A percentile compares a stretch with the other conserved stretches of the same genome.
These are phyloP conservation scores for Epizoanthus illoricatus DNA, from an alignment of 92 coral and sea anemone genomes.

Conservation along the genomic window DNA sequence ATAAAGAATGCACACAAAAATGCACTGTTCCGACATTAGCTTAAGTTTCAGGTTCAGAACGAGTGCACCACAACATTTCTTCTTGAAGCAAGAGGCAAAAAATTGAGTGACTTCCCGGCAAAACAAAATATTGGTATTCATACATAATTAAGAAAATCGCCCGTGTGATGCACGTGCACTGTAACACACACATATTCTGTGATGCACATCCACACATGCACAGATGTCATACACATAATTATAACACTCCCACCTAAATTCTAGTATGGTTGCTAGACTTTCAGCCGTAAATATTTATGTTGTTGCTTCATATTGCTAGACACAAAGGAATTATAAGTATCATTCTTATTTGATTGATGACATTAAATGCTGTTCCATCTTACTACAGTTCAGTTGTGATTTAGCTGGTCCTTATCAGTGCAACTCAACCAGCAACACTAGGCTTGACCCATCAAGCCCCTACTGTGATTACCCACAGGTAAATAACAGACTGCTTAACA, in stretches of 20 bases:
- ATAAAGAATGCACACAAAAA: too few relatives aligned
- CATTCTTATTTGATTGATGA: too few relatives aligned
- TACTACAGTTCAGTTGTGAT: constrained; percentile 28
- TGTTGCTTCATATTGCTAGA: neutral
- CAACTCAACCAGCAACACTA: constrained; percentile 18
- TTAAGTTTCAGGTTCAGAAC: too few relatives aligned
- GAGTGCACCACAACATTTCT: too few relatives aligned
- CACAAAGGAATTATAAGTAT: too few relatives aligned
- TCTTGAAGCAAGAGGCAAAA: too few relatives aligned
- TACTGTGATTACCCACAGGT: constrained; percentile 62
- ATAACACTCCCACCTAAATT: neutral
- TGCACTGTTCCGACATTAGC: too few relatives aligned
- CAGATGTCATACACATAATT: neutral
- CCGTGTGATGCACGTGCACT: too few relatives aligned
- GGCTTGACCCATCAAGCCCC: constrained; percentile 24
- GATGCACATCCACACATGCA: neutral
- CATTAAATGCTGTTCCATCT: neutral
- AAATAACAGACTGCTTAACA: neutral
- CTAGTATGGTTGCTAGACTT: neutral
- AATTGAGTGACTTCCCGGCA: too few relatives aligned
- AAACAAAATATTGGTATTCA: too few relatives aligned
- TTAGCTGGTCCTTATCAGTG: neutral
- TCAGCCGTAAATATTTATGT: neutral
- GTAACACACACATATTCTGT: too few relatives aligned
- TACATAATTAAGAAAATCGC: too few relatives aligned